These are phyloP conservation scores for Caranx ignobilis DNA, from an alignment of 2,113 vertebrate genomes.

Conservation along the genomic window DNA sequence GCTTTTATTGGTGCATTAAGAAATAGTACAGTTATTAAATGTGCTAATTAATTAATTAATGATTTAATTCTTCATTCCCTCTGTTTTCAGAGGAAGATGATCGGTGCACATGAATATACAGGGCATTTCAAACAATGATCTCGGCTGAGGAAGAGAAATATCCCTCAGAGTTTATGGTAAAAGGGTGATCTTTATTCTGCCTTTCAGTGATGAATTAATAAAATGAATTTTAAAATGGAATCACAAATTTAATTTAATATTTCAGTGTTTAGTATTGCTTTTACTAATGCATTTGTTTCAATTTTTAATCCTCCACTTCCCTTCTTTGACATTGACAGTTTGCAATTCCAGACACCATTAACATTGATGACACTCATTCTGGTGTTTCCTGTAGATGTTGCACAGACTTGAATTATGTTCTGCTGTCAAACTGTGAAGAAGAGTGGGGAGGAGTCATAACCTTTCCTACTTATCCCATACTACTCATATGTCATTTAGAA, in stretches of 20 bases:
- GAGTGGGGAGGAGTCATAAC: background rate
- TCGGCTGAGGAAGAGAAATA: background rate
- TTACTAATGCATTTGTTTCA: background rate
- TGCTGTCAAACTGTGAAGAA: background rate
- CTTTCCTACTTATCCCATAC: background rate
- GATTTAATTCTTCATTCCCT: background rate
- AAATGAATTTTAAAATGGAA: background rate
- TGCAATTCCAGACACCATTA: background rate
- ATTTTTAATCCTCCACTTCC: background rate
- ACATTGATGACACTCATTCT: no score
- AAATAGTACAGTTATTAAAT: background rate
- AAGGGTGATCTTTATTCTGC: background rate
- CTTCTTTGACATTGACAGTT: background rate
- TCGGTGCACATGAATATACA: slow-evolving; percentile 2
- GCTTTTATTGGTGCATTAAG: slow-evolving; percentile 26
- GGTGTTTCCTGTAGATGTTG: background rate
- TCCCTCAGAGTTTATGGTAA: background rate
- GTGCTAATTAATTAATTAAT: background rate
- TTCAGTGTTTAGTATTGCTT: background rate
- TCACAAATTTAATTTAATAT: background rate
- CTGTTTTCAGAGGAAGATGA: background rate
- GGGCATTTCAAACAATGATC: slow-evolving; percentile 10
- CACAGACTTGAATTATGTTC: background rate
- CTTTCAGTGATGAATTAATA: background rate
- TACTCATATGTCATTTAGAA: background rate